Evolutionary conservation across 2,113 vertebrate genomes (phyloP).

Genomic region (Oncorhynchus nerka): DNA sequence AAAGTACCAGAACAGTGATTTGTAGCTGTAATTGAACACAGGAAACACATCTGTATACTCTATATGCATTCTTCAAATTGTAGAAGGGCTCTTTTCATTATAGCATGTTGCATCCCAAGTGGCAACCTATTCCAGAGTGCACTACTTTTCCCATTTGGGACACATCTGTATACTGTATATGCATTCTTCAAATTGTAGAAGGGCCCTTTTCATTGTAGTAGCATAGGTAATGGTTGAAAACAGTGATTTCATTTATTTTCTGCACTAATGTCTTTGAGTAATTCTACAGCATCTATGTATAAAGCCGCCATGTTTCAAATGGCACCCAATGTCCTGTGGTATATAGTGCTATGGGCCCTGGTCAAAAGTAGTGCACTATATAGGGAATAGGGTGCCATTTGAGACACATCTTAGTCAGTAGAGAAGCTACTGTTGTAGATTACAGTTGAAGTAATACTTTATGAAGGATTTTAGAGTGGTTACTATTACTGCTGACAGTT

Average conservation of each 20-base stretch:
- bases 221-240: too few species aligned
- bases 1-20: constrained; percentile 27
- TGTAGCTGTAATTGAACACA: constrained; percentile 36
- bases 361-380: too few species aligned
- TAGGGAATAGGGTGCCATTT: too few species aligned
- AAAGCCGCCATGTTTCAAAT: background rate
- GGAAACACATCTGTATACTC: background rate
- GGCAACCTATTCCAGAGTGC: background rate
- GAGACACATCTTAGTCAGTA: too few species aligned
- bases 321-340: background rate
- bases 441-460: too few species aligned
- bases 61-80: background rate
- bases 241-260: too few species aligned
- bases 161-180: background rate
- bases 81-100: background rate
- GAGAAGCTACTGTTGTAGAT: too few species aligned
- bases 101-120: background rate
- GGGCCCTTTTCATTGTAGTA: too few species aligned
- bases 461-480: background rate
- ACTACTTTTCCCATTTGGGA: background rate
- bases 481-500: background rate
- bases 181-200: too few species aligned
- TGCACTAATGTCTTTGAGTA: too few species aligned
- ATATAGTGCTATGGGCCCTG: background rate
- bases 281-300: background rate